Evolutionary conservation across 1,140 invertebrate genomes (phyloP).

Genomic region (Meloidogyne exigua): DNA sequence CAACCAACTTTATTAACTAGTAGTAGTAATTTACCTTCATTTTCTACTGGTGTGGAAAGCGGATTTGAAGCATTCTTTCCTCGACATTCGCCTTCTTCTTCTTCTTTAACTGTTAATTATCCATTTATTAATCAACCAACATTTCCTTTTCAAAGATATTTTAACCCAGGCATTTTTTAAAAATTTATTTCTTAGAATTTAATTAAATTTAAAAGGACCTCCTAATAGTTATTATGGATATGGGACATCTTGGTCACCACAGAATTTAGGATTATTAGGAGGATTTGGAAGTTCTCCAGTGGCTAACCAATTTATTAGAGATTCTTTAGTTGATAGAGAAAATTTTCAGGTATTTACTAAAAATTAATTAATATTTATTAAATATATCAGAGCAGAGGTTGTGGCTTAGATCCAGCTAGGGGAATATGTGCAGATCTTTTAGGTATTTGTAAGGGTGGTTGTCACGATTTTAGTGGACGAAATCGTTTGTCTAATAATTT

Average conservation of each 20-base stretch:
- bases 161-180: neutral
- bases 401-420: constrained; percentile 5
- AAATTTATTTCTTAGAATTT: neutral
- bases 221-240: neutral
- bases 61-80: neutral
- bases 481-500: neutral
- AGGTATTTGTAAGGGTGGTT: constrained; percentile 26
- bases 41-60: neutral
- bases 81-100: neutral
- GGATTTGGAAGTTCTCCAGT: neutral
- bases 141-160: neutral
- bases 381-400: constrained; percentile 5
- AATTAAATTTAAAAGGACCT: neutral
- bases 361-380: neutral
- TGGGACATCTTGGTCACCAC: neutral
- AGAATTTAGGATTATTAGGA: neutral
- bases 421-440: constrained; percentile 13
- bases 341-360: constrained; percentile 11
- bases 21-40: neutral
- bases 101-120: neutral
- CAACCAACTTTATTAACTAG: neutral
- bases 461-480: constrained; percentile 13
- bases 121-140: neutral
- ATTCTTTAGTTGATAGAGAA: constrained; percentile 15
- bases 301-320: constrained; percentile 19